Conservation (phyloP, 2,113 vertebrate genomes). For the Ptyas mucosa region DNA sequence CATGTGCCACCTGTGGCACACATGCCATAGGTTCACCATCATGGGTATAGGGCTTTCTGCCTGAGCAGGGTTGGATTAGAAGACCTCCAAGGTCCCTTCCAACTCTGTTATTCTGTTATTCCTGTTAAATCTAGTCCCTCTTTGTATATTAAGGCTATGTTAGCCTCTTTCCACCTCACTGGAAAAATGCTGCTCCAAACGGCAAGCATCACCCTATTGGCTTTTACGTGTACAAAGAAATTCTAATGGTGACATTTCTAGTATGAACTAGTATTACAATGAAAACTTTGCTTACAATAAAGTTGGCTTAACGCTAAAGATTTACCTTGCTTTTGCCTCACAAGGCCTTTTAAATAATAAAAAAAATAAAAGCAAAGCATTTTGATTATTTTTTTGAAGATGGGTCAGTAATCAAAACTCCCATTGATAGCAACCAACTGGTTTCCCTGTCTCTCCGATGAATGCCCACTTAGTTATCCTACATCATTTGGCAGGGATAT, state of each 20-base stretch:
- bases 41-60: too few species aligned
- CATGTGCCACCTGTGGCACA: too few species aligned
- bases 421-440: not conserved
- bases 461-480: not conserved
- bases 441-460: not conserved
- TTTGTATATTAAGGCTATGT: not conserved
- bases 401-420: not conserved
- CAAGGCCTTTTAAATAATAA: not conserved
- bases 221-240: rapidly evolving
- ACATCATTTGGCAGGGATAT: not conserved
- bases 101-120: too few species aligned
- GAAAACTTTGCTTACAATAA: not conserved
- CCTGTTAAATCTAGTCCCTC: not conserved
- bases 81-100: too few species aligned
- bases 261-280: not conserved
- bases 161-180: not conserved
- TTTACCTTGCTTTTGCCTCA: not conserved
- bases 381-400: not conserved
- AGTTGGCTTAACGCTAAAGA: not conserved
- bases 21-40: too few species aligned
- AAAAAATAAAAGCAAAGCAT: not conserved
- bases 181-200: not conserved
- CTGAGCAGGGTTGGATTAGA: too few species aligned
- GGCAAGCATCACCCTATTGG: not conserved
- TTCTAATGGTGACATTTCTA: not conserved